phyloP scores from a whole-genome alignment of 2,888 invertebrate species.

The Andrena bicolor region DNA sequence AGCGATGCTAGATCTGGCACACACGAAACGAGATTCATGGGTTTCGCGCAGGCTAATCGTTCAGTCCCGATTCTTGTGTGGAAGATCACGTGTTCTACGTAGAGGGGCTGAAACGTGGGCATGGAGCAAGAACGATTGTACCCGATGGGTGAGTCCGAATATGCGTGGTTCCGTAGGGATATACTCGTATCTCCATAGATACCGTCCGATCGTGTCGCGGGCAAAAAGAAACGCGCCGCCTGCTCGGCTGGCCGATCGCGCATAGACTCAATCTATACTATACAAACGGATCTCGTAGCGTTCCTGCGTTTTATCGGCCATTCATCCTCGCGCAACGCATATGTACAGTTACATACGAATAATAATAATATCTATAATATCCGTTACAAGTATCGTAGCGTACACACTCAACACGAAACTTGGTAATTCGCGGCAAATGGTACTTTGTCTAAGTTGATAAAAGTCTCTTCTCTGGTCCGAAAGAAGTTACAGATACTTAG shows the following conservation, averaged over 20 bases:
- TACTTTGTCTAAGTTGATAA: conserved; percentile 82
- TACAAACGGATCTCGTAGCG: conserved; percentile 53
- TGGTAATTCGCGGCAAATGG: conserved; percentile 73
- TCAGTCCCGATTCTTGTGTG: neutral
- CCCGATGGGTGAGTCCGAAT: conserved; percentile 5
- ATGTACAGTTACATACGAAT: conserved; percentile 67
- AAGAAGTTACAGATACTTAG: conserved; percentile 84
- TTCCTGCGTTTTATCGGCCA: conserved; percentile 52
- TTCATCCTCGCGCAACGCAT: conserved; percentile 67
- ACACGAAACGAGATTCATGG: neutral
- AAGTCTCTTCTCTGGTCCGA: conserved; percentile 84
- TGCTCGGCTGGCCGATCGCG: conserved; percentile 11
- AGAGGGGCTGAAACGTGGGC: conserved; percentile 37
- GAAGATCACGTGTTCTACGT: neutral
- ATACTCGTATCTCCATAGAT: neutral
- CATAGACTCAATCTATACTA: conserved; percentile 40
- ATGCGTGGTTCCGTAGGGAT: neutral
- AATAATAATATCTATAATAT: conserved; percentile 48
- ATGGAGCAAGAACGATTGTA: conserved; percentile 51
- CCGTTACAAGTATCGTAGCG: conserved; percentile 61
- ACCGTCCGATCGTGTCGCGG: conserved; percentile 8
- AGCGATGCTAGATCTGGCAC: conserved; percentile 10
- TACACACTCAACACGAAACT: conserved; percentile 63
- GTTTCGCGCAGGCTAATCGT: neutral
- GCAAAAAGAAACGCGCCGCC: neutral